Conservation (phyloP, 2,113 vertebrate species). For the Silurus glanis region DNA sequence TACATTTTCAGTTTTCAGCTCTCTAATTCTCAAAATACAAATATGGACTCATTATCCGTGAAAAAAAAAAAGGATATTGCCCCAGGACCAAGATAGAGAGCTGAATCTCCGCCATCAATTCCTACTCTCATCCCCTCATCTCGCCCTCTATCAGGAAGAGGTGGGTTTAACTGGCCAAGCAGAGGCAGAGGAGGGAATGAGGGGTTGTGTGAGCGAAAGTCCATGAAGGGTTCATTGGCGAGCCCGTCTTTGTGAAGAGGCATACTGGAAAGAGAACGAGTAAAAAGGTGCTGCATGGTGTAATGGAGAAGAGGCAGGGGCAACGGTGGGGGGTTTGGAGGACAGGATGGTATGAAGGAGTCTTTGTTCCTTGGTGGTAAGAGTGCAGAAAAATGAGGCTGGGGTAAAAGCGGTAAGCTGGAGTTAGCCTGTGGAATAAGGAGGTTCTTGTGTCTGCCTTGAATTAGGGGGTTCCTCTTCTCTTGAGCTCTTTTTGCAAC, state of each 20-base stretch:
- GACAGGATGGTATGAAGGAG: constrained; percentile 58
- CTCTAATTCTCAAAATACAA: background rate
- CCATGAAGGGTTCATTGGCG: constrained; percentile 68
- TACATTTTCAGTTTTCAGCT: background rate
- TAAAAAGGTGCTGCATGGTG: constrained; percentile 80
- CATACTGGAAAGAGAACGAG: constrained; percentile 68
- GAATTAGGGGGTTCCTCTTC: constrained; percentile 58
- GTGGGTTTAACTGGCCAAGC: constrained; percentile 68
- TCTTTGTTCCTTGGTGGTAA: constrained; percentile 62
- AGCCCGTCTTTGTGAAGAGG: constrained; percentile 71
- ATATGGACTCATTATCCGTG: background rate
- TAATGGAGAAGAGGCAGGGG: constrained; percentile 73
- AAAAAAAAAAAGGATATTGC: constrained; percentile 76
- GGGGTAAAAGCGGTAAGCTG: constrained; percentile 60
- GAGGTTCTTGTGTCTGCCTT: constrained; percentile 49
- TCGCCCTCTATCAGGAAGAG: constrained; percentile 63
- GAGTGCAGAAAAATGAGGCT: constrained; percentile 57
- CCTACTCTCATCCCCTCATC: constrained; percentile 69
- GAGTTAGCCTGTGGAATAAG: constrained; percentile 61
- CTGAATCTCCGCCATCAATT: constrained; percentile 68
- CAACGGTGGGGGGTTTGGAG: constrained; percentile 56
- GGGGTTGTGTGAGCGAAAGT: constrained; percentile 67
- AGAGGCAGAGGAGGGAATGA: constrained; percentile 68
- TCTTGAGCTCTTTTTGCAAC: constrained; percentile 64
- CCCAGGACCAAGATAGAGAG: constrained; percentile 69